A percentile compares a stretch with the other conserved stretches of the same genome.
These are phyloP conservation scores for Cranoglanis bouderius DNA, from an alignment of 2,113 vertebrate genomes.

Conservation along the genomic window DNA sequence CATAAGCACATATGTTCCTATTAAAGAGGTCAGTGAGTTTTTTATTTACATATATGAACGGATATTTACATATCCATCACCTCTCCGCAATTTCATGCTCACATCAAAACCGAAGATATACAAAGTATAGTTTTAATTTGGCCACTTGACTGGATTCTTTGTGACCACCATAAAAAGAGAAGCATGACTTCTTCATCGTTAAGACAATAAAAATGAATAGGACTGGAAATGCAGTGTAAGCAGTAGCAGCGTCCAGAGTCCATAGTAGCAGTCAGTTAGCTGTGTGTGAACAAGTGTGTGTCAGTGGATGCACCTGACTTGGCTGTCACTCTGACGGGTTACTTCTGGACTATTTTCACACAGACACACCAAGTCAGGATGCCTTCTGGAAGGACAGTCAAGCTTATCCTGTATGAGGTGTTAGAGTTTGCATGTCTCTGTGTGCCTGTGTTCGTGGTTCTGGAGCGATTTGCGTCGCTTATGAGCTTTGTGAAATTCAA, in stretches of 20 bases:
- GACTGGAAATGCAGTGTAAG: conserved; percentile 67
- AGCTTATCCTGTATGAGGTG: conserved; percentile 73
- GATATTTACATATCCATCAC: not conserved
- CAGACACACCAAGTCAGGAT: conserved; percentile 56
- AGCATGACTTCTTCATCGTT: conserved; percentile 63
- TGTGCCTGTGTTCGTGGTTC: conserved; percentile 66
- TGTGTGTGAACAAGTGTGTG: conserved; percentile 5
- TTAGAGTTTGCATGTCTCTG: conserved; percentile 70
- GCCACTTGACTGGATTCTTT: conserved; percentile 45
- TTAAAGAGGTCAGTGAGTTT: not conserved
- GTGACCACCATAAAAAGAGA: conserved; percentile 60
- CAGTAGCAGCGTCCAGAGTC: conserved; percentile 69
- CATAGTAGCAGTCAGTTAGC: conserved; percentile 49
- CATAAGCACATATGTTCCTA: not conserved
- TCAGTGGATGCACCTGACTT: conserved; percentile 43
- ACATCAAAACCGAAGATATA: not conserved
- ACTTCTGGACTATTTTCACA: conserved; percentile 19
- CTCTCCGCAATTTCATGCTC: not conserved
- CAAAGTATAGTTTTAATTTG: not conserved
- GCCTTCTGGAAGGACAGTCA: conserved; percentile 73
- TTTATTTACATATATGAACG: no score
- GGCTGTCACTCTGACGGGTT: conserved; percentile 25
- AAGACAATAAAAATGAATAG: conserved; percentile 66
- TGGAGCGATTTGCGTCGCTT: conserved; percentile 70
- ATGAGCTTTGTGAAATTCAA: conserved; percentile 33